phyloP scores from a whole-genome alignment of 2,113 vertebrate genomes.

The Scortum barcoo region DNA sequence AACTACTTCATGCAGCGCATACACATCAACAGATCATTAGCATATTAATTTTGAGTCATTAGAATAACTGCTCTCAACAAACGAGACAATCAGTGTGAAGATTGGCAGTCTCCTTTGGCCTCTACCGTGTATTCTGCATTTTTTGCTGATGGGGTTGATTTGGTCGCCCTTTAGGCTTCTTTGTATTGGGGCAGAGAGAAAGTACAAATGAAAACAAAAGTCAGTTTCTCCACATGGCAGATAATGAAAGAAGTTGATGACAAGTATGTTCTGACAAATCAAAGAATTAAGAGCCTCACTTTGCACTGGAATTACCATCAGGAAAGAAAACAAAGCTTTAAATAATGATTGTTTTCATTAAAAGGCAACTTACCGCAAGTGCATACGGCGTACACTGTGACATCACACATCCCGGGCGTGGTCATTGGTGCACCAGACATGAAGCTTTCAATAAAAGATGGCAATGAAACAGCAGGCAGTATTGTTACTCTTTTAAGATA shows the following conservation, averaged over 20 bases:
- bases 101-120: conserved; percentile 28
- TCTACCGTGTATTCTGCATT: not conserved
- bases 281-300: not conserved
- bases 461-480: too few relatives aligned
- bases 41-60: conserved; percentile 41
- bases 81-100: conserved; percentile 19
- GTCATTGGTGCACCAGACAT: too few relatives aligned
- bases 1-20: conserved; percentile 28
- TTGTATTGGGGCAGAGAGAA: not conserved
- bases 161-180: conserved; percentile 5
- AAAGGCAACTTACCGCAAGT: not conserved
- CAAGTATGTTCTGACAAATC: not conserved
- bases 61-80: conserved; percentile 33
- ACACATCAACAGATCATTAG: conserved; percentile 52
- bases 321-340: not conserved
- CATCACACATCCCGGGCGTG: too few relatives aligned
- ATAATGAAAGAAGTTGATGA: not conserved
- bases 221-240: not conserved
- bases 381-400: too few relatives aligned
- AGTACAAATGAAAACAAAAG: conserved; percentile 1
- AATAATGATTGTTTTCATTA: not conserved
- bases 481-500: too few relatives aligned
- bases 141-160: conserved; percentile 11
- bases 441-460: too few relatives aligned
- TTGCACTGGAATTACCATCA: not conserved